Evolutionary conservation across 2,888 invertebrate genomes (phyloP).

Genomic region (Diarsia mendica): DNA sequence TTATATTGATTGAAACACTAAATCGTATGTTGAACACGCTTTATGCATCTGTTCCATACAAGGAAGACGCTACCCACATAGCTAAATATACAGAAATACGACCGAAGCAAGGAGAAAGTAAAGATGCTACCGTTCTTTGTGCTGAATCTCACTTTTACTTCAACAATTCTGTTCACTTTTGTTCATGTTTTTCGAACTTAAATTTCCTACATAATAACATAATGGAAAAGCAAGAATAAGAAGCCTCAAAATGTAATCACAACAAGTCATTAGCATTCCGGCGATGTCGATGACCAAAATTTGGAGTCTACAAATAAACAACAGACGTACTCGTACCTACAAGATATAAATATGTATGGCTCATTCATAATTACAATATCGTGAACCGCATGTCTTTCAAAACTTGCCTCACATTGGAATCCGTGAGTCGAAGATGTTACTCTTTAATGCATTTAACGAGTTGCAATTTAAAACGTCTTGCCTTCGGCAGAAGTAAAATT

Average conservation of each 20-base stretch:
- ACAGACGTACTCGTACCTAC: conserved; percentile 34
- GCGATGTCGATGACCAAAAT: conserved; percentile 59
- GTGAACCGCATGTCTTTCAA: conserved; percentile 55
- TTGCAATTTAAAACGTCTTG: conserved; percentile 84
- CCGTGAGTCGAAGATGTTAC: conserved; percentile 69
- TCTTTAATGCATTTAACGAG: conserved; percentile 81
- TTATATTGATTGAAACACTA: conserved; percentile 24
- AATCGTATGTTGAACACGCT: conserved; percentile 3
- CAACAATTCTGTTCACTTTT: conserved; percentile 38
- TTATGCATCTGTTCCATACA: conserved; percentile 7
- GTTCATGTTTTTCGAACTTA: conserved; percentile 15
- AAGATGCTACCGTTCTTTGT: conserved; percentile 37
- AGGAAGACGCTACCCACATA: conserved; percentile 26
- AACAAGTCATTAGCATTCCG: conserved; percentile 57
- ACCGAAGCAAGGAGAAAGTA: conserved; percentile 45
- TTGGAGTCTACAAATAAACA: conserved; percentile 53
- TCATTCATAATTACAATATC: conserved; percentile 52
- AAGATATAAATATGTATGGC: conserved; percentile 52
- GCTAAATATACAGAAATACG: conserved; percentile 22
- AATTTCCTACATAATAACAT: conserved; percentile 9
- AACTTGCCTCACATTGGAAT: conserved; percentile 64
- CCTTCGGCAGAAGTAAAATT: conserved; percentile 84
- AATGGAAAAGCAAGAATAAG: conserved; percentile 26
- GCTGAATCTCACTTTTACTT: conserved; percentile 39
- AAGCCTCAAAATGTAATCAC: conserved; percentile 26